These are phyloP conservation scores for Pogona vitticeps DNA, from an alignment of 2,113 vertebrate genomes.

Conservation along the genomic window DNA sequence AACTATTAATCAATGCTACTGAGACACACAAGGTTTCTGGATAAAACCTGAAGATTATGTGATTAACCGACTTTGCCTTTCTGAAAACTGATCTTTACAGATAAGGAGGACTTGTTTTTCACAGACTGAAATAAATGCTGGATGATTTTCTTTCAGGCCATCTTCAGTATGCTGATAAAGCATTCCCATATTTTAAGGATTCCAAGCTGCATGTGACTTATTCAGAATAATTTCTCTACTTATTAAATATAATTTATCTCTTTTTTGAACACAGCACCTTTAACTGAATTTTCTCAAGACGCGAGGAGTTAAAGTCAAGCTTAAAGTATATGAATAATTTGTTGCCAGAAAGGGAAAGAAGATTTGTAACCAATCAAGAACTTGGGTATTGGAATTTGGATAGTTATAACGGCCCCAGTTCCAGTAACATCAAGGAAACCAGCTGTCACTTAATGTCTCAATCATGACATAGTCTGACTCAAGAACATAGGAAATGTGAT, in stretches of 20 bases:
- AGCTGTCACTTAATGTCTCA: not conserved
- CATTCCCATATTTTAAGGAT: not conserved
- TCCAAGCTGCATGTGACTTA: not conserved
- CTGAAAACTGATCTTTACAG: conserved; percentile 44
- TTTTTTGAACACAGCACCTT: not conserved
- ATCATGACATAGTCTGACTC: not conserved
- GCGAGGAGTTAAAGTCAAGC: not conserved
- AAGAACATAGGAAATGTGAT: not conserved
- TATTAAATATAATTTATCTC: not conserved
- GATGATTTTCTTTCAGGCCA: not conserved
- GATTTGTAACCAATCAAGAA: not conserved
- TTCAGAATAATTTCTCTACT: not conserved
- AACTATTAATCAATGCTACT: conserved; percentile 50
- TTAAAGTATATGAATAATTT: not conserved
- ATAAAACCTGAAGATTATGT: conserved; percentile 57
- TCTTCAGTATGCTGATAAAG: not conserved
- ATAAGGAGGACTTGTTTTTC: not conserved
- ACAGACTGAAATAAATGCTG: not conserved
- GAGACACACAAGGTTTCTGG: conserved; percentile 46
- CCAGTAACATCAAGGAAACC: not conserved
- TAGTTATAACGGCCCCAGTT: not conserved
- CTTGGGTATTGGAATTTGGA: not conserved
- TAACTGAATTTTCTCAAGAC: not conserved
- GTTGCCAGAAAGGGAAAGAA: not conserved
- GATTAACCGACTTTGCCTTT: conserved; percentile 46